A percentile compares a stretch with the other conserved stretches of the same genome.
Conservation (phyloP, 2,888 invertebrate genomes). For the Ceriagrion tenellum region DNA sequence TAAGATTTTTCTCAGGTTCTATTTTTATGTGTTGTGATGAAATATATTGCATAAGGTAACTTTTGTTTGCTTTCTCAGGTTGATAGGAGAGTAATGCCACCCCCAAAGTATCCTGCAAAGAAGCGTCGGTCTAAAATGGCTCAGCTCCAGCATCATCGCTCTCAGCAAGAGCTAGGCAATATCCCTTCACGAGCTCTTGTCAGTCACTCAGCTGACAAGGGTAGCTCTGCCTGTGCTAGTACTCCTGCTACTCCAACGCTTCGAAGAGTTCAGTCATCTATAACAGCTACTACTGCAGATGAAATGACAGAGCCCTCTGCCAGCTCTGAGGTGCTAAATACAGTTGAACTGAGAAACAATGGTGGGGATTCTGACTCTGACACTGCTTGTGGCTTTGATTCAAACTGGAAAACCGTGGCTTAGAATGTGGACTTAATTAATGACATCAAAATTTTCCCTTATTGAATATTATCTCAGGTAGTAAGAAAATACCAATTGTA, state of each 20-base stretch:
- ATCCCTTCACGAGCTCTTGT: constrained; percentile 71
- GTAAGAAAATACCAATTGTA: neutral
- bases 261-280: constrained; percentile 46
- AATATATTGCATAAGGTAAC: neutral
- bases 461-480: neutral
- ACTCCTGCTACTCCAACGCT: constrained; percentile 71
- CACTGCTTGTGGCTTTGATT: constrained; percentile 91
- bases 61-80: constrained; percentile 77
- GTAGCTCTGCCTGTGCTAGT: constrained; percentile 72
- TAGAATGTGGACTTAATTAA: neutral
- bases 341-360: constrained; percentile 81
- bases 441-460: neutral
- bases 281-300: neutral
- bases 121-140: constrained; percentile 84
- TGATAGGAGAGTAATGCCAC: constrained; percentile 85
- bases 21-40: neutral
- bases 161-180: constrained; percentile 42
- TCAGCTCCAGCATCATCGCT: constrained; percentile 76
- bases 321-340: constrained; percentile 85
- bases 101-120: constrained; percentile 85
- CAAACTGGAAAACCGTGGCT: constrained; percentile 81
- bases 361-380: constrained; percentile 89
- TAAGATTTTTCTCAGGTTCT: neutral
- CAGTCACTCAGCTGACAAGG: constrained; percentile 77
- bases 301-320: constrained; percentile 72